Evolutionary conservation across 92 coral and sea anemone species (phyloP).

Genomic region (Phymanthus crucifer): DNA sequence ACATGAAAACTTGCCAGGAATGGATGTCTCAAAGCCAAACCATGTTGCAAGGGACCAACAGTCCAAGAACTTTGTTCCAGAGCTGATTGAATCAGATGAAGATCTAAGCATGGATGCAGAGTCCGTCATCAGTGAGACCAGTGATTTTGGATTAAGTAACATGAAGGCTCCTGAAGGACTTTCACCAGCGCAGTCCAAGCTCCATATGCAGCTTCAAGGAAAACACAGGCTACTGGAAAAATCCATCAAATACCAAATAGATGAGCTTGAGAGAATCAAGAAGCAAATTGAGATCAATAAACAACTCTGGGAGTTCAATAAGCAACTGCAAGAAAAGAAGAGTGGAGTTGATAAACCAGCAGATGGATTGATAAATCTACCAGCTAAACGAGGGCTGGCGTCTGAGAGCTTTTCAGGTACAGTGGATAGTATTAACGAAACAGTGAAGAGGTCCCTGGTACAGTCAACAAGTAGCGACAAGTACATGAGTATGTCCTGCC

Average conservation of each 20-base stretch:
- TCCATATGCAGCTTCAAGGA: slow-evolving; percentile 23
- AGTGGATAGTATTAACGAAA: not conserved
- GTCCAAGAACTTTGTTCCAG: not conserved
- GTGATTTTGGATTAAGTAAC: not conserved
- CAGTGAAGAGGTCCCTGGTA: not conserved
- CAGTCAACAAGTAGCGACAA: not conserved
- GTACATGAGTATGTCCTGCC: not conserved
- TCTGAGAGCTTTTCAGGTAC: not conserved
- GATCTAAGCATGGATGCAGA: not conserved
- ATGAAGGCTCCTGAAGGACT: slow-evolving; percentile 29
- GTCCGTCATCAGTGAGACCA: not conserved
- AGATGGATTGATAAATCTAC: no score
- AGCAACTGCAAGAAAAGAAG: slow-evolving; percentile 21
- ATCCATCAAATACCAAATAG: slow-evolving; percentile 30
- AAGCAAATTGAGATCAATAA: slow-evolving; percentile 37
- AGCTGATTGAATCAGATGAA: not conserved
- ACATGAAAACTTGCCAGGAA: not conserved
- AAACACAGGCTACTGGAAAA: slow-evolving; percentile 32
- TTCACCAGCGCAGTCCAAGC: slow-evolving; percentile 20
- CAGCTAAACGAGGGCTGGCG: not conserved
- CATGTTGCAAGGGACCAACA: not conserved
- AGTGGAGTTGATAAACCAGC: not conserved
- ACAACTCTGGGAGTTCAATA: slow-evolving; percentile 37
- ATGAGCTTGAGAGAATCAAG: slow-evolving; percentile 23
- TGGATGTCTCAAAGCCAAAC: not conserved